These are phyloP conservation scores for Euthynnus affinis DNA, from an alignment of 2,797 vertebrate genomes.

Conservation along the genomic window DNA sequence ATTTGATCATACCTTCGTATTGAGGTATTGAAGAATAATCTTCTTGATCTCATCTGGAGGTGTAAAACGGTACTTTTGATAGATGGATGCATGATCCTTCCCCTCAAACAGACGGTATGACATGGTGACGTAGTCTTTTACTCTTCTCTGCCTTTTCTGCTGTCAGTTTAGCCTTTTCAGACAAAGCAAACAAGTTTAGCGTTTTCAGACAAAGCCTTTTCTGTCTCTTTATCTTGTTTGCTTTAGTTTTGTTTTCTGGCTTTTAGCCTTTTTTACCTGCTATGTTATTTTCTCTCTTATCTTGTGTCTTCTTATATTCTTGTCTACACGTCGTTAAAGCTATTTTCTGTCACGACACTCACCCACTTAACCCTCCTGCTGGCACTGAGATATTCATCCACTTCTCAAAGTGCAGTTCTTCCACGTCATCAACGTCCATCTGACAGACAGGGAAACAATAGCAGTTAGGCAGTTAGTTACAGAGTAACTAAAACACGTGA, in stretches of 20 bases:
- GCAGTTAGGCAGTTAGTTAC: not conserved
- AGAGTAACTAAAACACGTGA: not conserved
- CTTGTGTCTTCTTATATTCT: not conserved
- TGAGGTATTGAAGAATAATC: slow-evolving; percentile 79
- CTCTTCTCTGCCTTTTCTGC: not conserved
- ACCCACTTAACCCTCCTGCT: not conserved
- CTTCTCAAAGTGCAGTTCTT: not conserved
- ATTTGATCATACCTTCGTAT: slow-evolving; percentile 71
- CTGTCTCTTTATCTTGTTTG: not conserved
- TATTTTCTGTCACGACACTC: not conserved
- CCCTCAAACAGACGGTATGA: slow-evolving; percentile 80
- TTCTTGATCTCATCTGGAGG: slow-evolving; percentile 77
- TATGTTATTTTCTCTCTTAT: not conserved
- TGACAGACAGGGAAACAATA: not conserved
- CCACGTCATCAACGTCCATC: not conserved
- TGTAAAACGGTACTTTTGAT: slow-evolving; percentile 79
- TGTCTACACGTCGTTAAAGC: not conserved
- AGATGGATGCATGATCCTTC: slow-evolving; percentile 82
- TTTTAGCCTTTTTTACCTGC: not conserved
- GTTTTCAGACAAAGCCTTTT: too few relatives aligned
- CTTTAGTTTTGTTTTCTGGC: not conserved
- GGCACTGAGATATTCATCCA: not conserved
- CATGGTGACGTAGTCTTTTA: slow-evolving; percentile 57
- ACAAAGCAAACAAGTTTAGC: too few relatives aligned
- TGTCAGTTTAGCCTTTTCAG: not conserved